Base-by-base conservation (phyloP, 1,140 invertebrate species). In the Anagrus nilaparvatae region DNA sequence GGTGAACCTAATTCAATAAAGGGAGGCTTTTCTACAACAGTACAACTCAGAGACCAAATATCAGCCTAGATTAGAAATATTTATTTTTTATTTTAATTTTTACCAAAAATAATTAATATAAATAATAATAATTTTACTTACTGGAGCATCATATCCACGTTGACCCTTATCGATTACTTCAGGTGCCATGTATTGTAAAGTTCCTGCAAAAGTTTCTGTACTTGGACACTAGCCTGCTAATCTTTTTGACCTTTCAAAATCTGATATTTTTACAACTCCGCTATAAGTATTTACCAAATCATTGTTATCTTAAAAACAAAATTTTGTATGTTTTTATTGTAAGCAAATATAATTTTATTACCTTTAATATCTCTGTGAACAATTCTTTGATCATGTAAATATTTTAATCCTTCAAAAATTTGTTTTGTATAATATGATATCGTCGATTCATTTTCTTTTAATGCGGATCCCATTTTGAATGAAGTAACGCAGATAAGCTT, bases 131-230 rank as follows among this genome's bases (percentile, higher is more conserved):
- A 40, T 27, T 37, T 48, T 14, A 77, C 78, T 79, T 63, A 90
- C 88, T 20, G 94, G 89, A 34, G 94, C 89, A 13, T 94, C 94
- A 70, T 99, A 99, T 4, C 95, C 96, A 52, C 94, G 76, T 53
- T 93, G 87, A 2, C 96, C 93, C 64, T 94, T 92, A 58, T 97
- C 93, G 41, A 99, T 99, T 5, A 99, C 95, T 75, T 99, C 96
- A 3, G 96, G 96, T 7, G 96, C 95, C 96, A 99, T 99, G 51
- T 98, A 99, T 59, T 98, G 94, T 39, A 98, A 70, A 59, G 84
- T 77, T 54, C 90, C 91, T 16, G 90, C 82, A 70, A 98, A 98
- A 4, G 94, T 98, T 65, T 91, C 90, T 0, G 94, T 93, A 51
- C 83, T 87, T 4, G 89, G 87, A 67, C 89, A 91, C 13, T 96